Evolutionary conservation across 2,797 vertebrate genomes (phyloP).

Genomic region (Galagoides demidoff): DNA sequence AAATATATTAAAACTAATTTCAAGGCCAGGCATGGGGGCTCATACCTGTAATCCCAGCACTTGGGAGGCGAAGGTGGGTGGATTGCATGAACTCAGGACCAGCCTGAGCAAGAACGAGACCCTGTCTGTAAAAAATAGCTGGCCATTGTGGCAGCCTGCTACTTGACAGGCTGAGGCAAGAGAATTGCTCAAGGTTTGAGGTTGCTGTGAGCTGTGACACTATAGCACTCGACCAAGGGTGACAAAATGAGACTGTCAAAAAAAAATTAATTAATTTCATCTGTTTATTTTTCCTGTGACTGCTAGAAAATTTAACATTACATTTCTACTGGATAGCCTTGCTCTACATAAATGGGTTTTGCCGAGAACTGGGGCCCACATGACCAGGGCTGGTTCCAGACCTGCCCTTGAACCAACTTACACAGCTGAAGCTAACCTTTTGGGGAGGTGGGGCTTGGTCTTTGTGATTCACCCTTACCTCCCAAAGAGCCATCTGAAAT

Average conservation of each 20-base stretch:
- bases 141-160: too few relatives aligned
- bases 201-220: too few relatives aligned
- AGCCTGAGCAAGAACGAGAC: too few relatives aligned
- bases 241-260: too few relatives aligned
- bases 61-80: too few relatives aligned
- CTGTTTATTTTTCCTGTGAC: slow-evolving; percentile 27
- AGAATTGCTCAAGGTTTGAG: too few relatives aligned
- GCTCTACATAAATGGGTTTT: background rate
- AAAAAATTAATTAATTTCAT: background rate
- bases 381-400: background rate
- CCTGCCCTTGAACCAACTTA: background rate
- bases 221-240: too few relatives aligned
- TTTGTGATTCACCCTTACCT: background rate
- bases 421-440: background rate
- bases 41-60: too few relatives aligned
- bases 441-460: background rate
- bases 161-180: too few relatives aligned
- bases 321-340: background rate
- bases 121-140: too few relatives aligned
- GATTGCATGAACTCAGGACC: too few relatives aligned
- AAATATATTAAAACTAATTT: slow-evolving; percentile 28
- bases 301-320: slow-evolving; percentile 40
- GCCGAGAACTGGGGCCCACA: background rate
- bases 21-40: background rate
- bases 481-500: slow-evolving; percentile 30